Conservation (phyloP, 2,797 vertebrate species). For the Pristis pectinata region DNA sequence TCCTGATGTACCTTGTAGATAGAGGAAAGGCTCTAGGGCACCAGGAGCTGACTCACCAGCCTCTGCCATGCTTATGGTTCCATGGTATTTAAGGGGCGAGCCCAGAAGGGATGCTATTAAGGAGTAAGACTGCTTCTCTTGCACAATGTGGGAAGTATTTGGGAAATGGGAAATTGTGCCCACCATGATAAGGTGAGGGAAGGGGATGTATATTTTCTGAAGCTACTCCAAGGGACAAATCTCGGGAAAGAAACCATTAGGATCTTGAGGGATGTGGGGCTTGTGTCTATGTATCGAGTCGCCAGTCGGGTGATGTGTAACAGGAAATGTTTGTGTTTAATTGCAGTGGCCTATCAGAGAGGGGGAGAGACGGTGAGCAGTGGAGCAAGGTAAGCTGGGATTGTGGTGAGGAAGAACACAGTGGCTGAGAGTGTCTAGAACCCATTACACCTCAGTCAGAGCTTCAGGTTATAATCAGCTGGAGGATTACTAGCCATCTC, state of each 20-base stretch:
- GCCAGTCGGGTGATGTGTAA: neutral
- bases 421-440: no score
- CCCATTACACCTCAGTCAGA: neutral
- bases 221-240: no score
- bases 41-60: neutral
- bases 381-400: constrained; percentile 80
- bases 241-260: neutral
- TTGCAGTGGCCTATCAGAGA: constrained; percentile 95
- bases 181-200: no score
- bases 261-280: neutral
- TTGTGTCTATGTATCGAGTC: neutral
- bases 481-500: no score
- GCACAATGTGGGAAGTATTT: neutral
- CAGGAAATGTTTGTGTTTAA: constrained; percentile 41
- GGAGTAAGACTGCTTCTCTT: neutral
- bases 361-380: constrained; percentile 94
- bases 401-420: neutral
- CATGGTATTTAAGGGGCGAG: neutral
- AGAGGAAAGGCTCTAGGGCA: neutral
- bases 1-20: neutral
- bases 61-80: neutral
- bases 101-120: no score
- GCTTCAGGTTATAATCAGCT: no score
- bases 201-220: neutral
- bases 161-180: neutral